phyloP scores from a whole-genome alignment of 2,113 vertebrate species.

The Pedetes capensis region DNA sequence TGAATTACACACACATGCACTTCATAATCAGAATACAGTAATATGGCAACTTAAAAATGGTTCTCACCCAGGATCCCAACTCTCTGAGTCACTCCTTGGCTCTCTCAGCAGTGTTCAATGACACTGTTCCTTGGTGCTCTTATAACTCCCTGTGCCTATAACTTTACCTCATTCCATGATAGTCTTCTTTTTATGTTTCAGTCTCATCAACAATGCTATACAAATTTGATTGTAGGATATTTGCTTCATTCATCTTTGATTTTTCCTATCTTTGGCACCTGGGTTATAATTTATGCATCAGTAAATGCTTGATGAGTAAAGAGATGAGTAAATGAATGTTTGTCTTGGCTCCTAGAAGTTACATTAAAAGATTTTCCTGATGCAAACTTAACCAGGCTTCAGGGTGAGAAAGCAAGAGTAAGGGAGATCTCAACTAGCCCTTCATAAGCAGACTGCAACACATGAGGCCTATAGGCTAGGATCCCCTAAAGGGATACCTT shows the following conservation, averaged over 20 bases:
- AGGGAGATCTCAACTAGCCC: background rate
- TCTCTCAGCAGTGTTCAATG: background rate
- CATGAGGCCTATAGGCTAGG: background rate
- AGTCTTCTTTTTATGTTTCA: background rate
- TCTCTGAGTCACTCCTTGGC: background rate
- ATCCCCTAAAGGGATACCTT: background rate
- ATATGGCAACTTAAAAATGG: background rate
- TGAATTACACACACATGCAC: background rate
- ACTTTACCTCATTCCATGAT: background rate
- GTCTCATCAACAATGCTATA: background rate
- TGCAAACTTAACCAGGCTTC: background rate
- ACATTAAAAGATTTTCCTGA: background rate
- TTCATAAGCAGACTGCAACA: background rate
- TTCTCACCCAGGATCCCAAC: background rate
- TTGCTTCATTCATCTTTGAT: background rate
- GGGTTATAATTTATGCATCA: background rate
- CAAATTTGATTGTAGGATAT: background rate
- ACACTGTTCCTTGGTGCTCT: background rate
- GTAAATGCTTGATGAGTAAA: background rate
- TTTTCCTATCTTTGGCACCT: background rate
- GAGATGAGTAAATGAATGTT: background rate
- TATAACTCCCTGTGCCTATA: too few relatives aligned
- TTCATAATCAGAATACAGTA: constrained; percentile 21
- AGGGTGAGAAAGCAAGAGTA: background rate
- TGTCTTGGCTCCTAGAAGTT: background rate